Evolutionary conservation across 2,888 invertebrate species (phyloP).

Genomic region (Hypercompe scribonia): DNA sequence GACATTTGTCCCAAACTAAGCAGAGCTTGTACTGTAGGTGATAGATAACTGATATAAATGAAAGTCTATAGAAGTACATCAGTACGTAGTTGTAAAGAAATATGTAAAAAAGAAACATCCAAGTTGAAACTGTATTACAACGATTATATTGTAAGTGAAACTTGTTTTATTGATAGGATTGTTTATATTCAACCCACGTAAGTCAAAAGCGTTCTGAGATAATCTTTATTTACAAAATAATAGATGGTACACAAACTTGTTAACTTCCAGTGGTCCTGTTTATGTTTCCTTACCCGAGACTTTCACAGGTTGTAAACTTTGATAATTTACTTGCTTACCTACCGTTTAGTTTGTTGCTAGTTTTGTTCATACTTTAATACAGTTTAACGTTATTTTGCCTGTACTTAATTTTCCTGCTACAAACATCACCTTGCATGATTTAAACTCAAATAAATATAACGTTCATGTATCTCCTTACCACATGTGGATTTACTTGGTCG

Average conservation of each 20-base stretch:
- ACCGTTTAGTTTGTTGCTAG: background rate
- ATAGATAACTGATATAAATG: too few relatives aligned
- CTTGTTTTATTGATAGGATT: background rate
- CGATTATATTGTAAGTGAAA: background rate
- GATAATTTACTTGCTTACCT: slow-evolving; percentile 17
- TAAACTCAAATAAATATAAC: background rate
- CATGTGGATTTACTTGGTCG: background rate
- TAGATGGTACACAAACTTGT: slow-evolving; percentile 4
- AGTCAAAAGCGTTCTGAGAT: background rate
- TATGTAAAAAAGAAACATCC: too few relatives aligned
- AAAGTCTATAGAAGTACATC: too few relatives aligned
- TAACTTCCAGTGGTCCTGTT: slow-evolving; percentile 5
- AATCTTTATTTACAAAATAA: slow-evolving; percentile 5
- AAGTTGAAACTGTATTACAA: background rate
- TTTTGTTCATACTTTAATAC: background rate
- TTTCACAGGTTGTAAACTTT: slow-evolving; percentile 11
- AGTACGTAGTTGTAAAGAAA: too few relatives aligned
- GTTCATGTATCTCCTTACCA: background rate
- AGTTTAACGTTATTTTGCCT: background rate
- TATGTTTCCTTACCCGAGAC: slow-evolving; percentile 3
- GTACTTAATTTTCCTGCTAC: background rate
- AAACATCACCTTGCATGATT: background rate
- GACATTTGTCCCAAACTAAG: too few relatives aligned
- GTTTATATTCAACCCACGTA: background rate
- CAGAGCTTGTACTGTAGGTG: too few relatives aligned